phyloP scores from a whole-genome alignment of 2,888 invertebrate genomes.

The Dusona sp. region DNA sequence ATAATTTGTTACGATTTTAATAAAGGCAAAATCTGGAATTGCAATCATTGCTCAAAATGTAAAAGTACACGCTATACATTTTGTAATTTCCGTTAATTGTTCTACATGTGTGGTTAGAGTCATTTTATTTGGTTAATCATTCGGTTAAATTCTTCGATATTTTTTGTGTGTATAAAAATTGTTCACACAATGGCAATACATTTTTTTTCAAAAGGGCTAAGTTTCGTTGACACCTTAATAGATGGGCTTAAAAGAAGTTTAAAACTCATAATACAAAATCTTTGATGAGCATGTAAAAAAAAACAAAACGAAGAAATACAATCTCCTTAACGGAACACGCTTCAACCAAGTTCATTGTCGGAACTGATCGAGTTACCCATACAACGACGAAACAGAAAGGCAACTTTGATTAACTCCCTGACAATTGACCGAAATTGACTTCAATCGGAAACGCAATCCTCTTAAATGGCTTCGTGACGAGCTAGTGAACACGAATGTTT shows the following conservation, averaged over 20 bases:
- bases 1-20: too few species aligned
- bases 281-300: neutral
- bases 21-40: too few species aligned
- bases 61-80: too few species aligned
- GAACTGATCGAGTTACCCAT: neutral
- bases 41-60: too few species aligned
- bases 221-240: too few species aligned
- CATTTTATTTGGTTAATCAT: neutral
- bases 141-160: too few species aligned
- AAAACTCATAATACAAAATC: too few species aligned
- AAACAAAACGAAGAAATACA: neutral
- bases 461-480: conserved; percentile 31
- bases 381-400: conserved; percentile 33
- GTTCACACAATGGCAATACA: too few species aligned
- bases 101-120: neutral
- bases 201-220: too few species aligned
- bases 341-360: neutral
- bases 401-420: conserved; percentile 37
- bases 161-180: neutral
- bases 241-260: too few species aligned
- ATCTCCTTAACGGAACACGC: neutral
- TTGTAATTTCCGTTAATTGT: too few species aligned
- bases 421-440: conserved; percentile 55
- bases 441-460: conserved; percentile 51
- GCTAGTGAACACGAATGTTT: neutral